These are phyloP conservation scores for Vanessa tameamea DNA, from an alignment of 1,140 invertebrate genomes.

Conservation along the genomic window DNA sequence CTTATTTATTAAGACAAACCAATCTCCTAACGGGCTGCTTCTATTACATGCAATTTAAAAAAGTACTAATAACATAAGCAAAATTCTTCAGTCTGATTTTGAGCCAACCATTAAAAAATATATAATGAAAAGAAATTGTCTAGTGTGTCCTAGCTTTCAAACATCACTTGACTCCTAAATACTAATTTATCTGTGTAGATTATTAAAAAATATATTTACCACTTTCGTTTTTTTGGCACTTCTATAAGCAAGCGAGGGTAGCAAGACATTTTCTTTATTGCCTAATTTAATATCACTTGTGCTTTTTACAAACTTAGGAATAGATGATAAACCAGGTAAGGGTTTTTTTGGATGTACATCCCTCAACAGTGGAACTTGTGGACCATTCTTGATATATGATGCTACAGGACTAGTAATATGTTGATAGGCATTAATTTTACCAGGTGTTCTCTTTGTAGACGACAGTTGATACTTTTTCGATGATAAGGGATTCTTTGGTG, in stretches of 20 bases:
- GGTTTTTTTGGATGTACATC: slow-evolving; percentile 61
- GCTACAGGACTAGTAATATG: slow-evolving; percentile 65
- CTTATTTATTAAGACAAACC: too few relatives aligned
- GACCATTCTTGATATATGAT: slow-evolving; percentile 61
- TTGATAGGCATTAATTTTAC: slow-evolving; percentile 51
- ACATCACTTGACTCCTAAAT: neutral
- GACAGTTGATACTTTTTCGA: slow-evolving; percentile 42
- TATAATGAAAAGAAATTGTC: too few relatives aligned
- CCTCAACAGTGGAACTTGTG: slow-evolving; percentile 59
- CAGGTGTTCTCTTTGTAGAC: slow-evolving; percentile 49
- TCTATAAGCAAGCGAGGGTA: slow-evolving; percentile 60
- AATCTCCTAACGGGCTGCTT: too few relatives aligned
- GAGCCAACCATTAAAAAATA: too few relatives aligned
- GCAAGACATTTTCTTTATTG: slow-evolving; percentile 56
- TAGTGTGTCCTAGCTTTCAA: too few relatives aligned
- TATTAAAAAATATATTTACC: slow-evolving; percentile 44
- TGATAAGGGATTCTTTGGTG: slow-evolving; percentile 47
- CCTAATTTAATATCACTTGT: slow-evolving; percentile 32
- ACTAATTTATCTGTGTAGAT: neutral
- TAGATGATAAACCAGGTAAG: slow-evolving; percentile 46
- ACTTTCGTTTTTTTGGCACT: slow-evolving; percentile 63
- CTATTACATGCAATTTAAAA: too few relatives aligned
- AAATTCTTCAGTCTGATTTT: too few relatives aligned
- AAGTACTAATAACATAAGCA: too few relatives aligned
- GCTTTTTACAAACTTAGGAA: slow-evolving; percentile 48